These are phyloP conservation scores for Arenaria interpres DNA, from an alignment of 2,113 vertebrate genomes.

Conservation along the genomic window DNA sequence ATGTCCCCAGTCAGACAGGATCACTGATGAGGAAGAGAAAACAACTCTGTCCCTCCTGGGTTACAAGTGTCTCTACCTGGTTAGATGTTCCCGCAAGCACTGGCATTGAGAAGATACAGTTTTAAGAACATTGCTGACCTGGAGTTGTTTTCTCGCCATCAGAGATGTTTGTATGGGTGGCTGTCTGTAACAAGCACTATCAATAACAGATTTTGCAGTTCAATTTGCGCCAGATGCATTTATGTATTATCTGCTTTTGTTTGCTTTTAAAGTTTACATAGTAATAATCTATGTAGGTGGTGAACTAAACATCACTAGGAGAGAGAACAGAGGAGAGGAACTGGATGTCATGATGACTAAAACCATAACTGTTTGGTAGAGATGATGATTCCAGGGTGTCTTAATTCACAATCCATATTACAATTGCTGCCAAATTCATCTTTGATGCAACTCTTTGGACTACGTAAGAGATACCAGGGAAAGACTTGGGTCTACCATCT, in stretches of 20 bases:
- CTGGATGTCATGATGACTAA: not conserved
- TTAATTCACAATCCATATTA: not conserved
- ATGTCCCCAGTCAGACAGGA: not conserved
- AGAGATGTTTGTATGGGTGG: not conserved
- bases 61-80: not conserved
- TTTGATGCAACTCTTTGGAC: not conserved
- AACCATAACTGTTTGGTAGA: not conserved
- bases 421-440: not conserved
- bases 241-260: not conserved
- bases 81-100: not conserved
- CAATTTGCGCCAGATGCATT: not conserved
- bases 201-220: not conserved
- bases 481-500: not conserved
- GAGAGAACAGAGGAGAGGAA: not conserved
- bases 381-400: not conserved
- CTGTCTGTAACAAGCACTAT: not conserved
- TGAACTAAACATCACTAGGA: not conserved
- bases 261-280: constrained; percentile 1
- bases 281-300: not conserved
- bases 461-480: not conserved
- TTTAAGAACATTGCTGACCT: not conserved
- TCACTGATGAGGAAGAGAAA: not conserved
- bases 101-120: not conserved
- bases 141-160: not conserved
- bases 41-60: not conserved